phyloP scores from a whole-genome alignment of 2,113 vertebrate species.

The Percopsis transmontana region DNA sequence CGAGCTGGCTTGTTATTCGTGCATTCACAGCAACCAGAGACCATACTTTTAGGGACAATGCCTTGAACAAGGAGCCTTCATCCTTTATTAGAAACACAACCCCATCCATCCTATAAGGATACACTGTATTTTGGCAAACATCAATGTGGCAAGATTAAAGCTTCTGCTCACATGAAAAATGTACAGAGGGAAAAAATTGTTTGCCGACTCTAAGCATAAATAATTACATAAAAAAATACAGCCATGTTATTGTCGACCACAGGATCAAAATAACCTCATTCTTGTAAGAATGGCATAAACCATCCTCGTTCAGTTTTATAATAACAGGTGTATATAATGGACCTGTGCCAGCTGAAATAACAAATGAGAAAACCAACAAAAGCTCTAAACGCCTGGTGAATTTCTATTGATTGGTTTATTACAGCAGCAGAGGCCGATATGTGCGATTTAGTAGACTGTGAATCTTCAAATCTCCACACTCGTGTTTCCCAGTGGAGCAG shows the following conservation, averaged over 20 bases:
- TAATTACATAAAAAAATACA: constrained; percentile 74
- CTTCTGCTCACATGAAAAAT: constrained; percentile 21
- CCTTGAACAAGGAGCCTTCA: constrained; percentile 21
- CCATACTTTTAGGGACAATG: constrained; percentile 16
- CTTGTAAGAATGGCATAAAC: constrained; percentile 10
- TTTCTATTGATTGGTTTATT: constrained; percentile 12
- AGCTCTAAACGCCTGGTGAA: constrained; percentile 20
- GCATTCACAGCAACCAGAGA: constrained; percentile 18
- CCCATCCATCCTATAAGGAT: constrained; percentile 21
- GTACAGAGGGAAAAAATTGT: no score
- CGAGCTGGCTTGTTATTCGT: constrained; percentile 10
- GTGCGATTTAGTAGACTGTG: neutral
- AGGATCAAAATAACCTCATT: constrained; percentile 26
- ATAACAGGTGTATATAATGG: neutral
- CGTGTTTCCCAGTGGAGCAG: no score
- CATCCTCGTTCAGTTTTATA: neutral
- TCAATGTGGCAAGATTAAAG: constrained; percentile 31
- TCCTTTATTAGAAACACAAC: constrained; percentile 32
- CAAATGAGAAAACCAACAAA: constrained; percentile 12
- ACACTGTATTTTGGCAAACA: constrained; percentile 24
- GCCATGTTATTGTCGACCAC: constrained; percentile 16
- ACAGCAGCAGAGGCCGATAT: constrained; percentile 14
- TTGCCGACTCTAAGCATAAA: constrained; percentile 4
- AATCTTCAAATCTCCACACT: no score
- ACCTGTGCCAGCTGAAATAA: constrained; percentile 18